Conservation (phyloP, 2,113 vertebrate species). For the Pterocles orientalis region DNA sequence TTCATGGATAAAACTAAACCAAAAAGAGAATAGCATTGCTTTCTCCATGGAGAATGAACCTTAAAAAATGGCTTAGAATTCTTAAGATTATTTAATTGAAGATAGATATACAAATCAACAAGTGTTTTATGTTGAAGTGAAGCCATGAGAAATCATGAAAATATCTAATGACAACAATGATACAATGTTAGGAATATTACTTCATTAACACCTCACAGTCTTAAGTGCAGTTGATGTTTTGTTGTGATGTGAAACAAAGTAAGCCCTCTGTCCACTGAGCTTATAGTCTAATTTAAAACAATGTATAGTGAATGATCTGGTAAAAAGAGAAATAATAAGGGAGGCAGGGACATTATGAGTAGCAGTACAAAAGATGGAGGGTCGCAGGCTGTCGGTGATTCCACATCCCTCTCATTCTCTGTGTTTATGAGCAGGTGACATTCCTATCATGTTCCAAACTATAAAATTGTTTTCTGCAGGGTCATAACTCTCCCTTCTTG, state of each 20-base stretch:
- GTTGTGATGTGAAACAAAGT: not conserved
- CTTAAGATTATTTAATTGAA: not conserved
- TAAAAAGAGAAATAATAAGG: not conserved
- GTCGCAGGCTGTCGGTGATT: not conserved
- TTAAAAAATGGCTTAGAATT: not conserved
- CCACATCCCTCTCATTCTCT: accelerated
- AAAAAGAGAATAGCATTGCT: not conserved
- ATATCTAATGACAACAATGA: not conserved
- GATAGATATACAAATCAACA: not conserved
- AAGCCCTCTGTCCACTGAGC: not conserved
- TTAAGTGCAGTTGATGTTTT: not conserved
- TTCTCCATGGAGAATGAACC: not conserved
- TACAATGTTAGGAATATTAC: not conserved
- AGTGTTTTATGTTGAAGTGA: not conserved
- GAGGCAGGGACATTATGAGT: not conserved
- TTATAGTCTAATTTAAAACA: not conserved
- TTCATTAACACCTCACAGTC: not conserved
- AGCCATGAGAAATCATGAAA: not conserved
- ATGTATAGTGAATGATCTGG: not conserved
- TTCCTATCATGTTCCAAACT: not conserved
- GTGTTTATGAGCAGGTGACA: not conserved
- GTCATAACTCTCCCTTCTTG: not conserved
- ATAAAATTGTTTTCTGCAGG: not conserved
- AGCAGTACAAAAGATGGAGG: not conserved
- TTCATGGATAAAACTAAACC: not conserved